Evolutionary conservation across 2,797 vertebrate species (phyloP).

Genomic region (Mycteria americana): DNA sequence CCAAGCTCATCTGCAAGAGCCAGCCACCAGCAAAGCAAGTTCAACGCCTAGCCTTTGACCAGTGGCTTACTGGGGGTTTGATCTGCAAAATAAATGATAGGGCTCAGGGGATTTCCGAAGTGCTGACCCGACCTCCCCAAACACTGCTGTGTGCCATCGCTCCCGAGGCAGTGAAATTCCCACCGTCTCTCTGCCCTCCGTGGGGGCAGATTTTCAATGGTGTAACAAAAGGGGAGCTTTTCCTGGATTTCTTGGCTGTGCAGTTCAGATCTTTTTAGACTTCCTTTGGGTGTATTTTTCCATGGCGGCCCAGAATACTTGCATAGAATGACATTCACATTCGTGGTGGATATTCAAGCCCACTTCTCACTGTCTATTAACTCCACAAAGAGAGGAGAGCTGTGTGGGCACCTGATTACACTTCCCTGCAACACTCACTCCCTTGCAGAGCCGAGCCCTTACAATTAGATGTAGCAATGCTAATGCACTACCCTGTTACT

Average conservation of each 20-base stretch:
- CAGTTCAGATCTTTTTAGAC: background rate
- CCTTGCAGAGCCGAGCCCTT: too few species aligned
- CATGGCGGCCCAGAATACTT: background rate
- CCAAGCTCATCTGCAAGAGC: background rate
- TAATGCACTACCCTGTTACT: too few species aligned
- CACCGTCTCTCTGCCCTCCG: fast-evolving
- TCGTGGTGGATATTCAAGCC: background rate
- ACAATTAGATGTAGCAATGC: background rate
- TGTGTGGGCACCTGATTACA: background rate
- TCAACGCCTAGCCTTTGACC: background rate
- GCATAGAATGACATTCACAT: fast-evolving
- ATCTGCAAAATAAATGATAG: background rate
- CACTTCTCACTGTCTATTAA: background rate
- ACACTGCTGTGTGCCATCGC: fast-evolving
- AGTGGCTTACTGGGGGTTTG: background rate
- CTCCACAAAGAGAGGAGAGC: background rate
- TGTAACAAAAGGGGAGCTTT: background rate
- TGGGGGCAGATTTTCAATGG: background rate
- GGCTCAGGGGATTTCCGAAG: background rate
- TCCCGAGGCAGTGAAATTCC: background rate
- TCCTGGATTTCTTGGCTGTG: background rate
- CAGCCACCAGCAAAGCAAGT: background rate
- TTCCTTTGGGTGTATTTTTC: background rate
- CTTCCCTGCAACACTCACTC: background rate
- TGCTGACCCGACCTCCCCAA: background rate